Evolutionary conservation across 2,888 invertebrate genomes (phyloP), one percentile per base, ranked within the genome.

Genomic region (Acrobasis suavella): DNA sequence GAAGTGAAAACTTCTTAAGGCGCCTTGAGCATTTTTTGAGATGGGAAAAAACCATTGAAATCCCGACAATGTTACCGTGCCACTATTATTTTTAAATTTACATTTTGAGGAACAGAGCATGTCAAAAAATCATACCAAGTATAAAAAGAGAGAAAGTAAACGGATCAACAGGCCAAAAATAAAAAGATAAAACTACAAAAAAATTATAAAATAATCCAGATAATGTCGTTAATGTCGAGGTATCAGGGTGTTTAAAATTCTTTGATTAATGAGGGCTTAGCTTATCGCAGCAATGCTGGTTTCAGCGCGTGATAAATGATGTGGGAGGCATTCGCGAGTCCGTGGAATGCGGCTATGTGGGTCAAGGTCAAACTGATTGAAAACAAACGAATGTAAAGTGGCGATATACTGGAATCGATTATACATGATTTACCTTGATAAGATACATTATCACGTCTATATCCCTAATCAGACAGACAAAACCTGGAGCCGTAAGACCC

Each of bases 341-440:
- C 54, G 58, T 37, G 64, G 66, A 67, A 65, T 59, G 67, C 55
- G 6, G 62, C 54, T 51, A 62, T 68, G 69, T 80, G 66, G 80
- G 80, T 81, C 80, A 81, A 81, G 80, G 80, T 80, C 81, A 79
- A 75, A 71, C 15, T 64, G 67, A 66, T 60, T 59, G 54, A 58
- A 62, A 56, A 56, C 56, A 62, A 56, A 56, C 56, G 17, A 42
- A 17, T 22, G 39, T 56, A 22, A 42, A 42, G 16, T 42, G 17
- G 42, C 8, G 14, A 46, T 46, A 46, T 10, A 42, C 9, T 42
- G 42, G 22, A 32, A 14, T 32, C 14, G 12, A 22, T 12, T 52
- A 10, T 52, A 32, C 32, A 32, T 32, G 32, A 32, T 32, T 32
- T 32, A 32, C 32, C 5, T 32, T 32, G 32, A 32, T 32, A 7